phyloP scores from a whole-genome alignment of 1,140 invertebrate species.

The Cardiocondyla obscurior region DNA sequence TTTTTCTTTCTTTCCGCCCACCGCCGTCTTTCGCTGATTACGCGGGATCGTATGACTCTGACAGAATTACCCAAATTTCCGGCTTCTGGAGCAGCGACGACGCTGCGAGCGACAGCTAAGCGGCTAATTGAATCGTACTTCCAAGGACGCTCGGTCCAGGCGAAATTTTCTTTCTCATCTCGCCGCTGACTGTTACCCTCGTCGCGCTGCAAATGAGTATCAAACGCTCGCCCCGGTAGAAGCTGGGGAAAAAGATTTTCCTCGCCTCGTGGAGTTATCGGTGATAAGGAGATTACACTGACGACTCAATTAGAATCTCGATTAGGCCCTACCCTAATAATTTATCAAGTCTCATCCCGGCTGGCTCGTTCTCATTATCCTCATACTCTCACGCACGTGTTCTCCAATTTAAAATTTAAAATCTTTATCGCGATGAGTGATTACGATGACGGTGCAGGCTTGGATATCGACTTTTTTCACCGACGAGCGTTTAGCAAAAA shows the following conservation, averaged over 20 bases:
- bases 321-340: slow-evolving; percentile 36
- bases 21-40: slow-evolving; percentile 39
- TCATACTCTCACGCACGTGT: not conserved
- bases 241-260: not conserved
- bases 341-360: not conserved
- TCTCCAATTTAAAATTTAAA: not conserved
- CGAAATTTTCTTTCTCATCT: slow-evolving; percentile 5
- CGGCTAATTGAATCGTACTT: slow-evolving; percentile 32
- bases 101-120: slow-evolving; percentile 22
- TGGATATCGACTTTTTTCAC: slow-evolving; percentile 29
- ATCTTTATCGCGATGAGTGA: too few relatives aligned
- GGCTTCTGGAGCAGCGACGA: slow-evolving; percentile 39
- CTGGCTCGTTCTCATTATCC: not conserved
- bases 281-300: slow-evolving; percentile 51
- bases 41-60: slow-evolving; percentile 34
- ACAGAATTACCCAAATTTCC: slow-evolving; percentile 40
- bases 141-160: slow-evolving; percentile 25
- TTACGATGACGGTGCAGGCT: not conserved
- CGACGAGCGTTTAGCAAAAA: not conserved
- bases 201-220: not conserved
- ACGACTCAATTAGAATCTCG: slow-evolving; percentile 67
- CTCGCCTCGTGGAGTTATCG: slow-evolving; percentile 52
- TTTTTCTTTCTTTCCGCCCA: slow-evolving; percentile 39
- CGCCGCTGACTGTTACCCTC: not conserved
- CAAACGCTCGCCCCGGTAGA: not conserved